Evolutionary conservation across 2,797 vertebrate genomes (phyloP), one percentile per base, ranked within the genome.

Genomic region (Acanthis flammea): DNA sequence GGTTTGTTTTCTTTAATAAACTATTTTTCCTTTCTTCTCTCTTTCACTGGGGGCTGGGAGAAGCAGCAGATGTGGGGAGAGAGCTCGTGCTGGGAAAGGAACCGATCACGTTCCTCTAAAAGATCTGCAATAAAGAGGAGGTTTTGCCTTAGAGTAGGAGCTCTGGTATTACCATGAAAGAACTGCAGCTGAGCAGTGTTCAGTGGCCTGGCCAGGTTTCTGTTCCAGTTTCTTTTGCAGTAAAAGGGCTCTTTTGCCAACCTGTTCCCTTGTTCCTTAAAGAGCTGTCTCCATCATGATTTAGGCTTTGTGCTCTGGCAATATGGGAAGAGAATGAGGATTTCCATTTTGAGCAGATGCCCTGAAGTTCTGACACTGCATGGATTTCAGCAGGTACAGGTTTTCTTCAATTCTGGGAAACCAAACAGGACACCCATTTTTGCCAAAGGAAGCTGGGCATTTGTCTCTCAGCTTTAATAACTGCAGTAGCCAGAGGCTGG

Each of bases 1-100:
- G 33, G 51, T 94, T 95, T 91, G 61, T 91, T 95, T 96, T 94
- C 82, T 91, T 96, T 91, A 80, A 91, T 90, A 92, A 91, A 85
- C 60, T 70, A 4, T 47, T 91, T 91, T 68, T 86, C 54, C 35
- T 84, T 90, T 92, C 68, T 86, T 82, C 27, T 65, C 23, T 82
- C 24, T 63, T 60, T 57, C 5, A 6, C 48, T 91, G 57, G 22
- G 65, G 62, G 39, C 7, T 19, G 51, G 12, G 45, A 62, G 25
- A 54, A 65, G 61, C 66, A 85, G 62, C 87, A 94, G 84, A 90
- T 94, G 89, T 92, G 65, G 35, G 44, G 72, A 82, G 60, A 82
- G 63, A 31, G 68, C 22, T 90, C 50, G 12, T 23, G 17, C 57
- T 67, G 78, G 42, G 87, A 55, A 94, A 37, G 81, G 76, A 93